Evolutionary conservation across 2,888 invertebrate genomes (phyloP).

Genomic region (Cheilosia impressa): DNA sequence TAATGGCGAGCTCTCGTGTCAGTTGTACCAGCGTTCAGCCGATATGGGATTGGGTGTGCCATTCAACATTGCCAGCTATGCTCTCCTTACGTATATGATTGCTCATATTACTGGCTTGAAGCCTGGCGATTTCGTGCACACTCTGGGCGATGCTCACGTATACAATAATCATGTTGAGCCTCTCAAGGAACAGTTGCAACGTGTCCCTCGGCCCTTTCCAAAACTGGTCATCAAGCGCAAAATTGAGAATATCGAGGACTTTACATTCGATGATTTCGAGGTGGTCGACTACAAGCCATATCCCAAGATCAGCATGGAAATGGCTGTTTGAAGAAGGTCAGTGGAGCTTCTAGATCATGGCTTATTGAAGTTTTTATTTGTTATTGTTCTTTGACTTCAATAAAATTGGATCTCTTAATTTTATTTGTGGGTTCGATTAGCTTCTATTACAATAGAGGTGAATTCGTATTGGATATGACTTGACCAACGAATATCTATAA

Average conservation of each 20-base stretch:
- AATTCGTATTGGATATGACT: too few species aligned
- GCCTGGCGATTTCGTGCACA: conserved; percentile 97
- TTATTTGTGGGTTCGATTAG: too few species aligned
- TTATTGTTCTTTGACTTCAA: not conserved
- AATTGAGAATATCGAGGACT: conserved; percentile 93
- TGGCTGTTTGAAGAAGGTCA: conserved; percentile 83
- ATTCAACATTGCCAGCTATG: conserved; percentile 98
- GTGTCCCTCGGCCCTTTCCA: conserved; percentile 93
- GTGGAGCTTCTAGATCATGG: not conserved
- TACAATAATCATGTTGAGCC: conserved; percentile 95
- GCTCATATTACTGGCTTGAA: conserved; percentile 96
- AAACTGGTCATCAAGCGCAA: conserved; percentile 90
- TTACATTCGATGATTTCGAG: conserved; percentile 93
- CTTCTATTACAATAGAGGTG: too few species aligned
- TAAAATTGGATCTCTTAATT: too few species aligned
- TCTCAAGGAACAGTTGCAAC: conserved; percentile 90
- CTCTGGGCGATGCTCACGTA: conserved; percentile 97
- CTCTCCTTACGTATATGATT: conserved; percentile 96
- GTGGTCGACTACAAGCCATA: conserved; percentile 93
- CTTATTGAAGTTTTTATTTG: not conserved
- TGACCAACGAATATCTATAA: too few species aligned
- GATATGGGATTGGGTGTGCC: conserved; percentile 99
- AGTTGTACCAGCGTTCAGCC: conserved; percentile 97
- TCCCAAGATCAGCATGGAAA: conserved; percentile 95
- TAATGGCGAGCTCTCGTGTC: conserved; percentile 92